Percentiles rank a stretch among this genome's conserved stretches.
Evolutionary conservation across 2,113 vertebrate species (phyloP).

Genomic region (Trachemys scripta): DNA sequence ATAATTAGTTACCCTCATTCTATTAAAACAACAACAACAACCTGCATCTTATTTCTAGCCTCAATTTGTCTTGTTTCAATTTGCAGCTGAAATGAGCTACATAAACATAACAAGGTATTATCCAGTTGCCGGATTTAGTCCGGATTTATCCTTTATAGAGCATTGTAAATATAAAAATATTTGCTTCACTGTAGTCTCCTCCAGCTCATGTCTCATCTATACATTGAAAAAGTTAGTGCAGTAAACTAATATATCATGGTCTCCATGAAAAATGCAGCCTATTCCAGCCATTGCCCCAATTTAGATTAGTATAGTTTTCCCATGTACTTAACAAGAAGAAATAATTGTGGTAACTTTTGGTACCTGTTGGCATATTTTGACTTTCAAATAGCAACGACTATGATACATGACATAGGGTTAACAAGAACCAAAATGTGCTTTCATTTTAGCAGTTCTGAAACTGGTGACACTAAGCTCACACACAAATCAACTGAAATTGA

Average conservation of each 20-base stretch:
- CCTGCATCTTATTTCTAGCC: too few species aligned
- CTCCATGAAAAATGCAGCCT: background rate
- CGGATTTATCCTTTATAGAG: too few species aligned
- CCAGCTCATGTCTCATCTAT: background rate
- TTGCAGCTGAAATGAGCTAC: too few species aligned
- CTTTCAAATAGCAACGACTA: background rate
- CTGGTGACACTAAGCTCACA: background rate
- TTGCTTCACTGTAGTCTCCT: background rate
- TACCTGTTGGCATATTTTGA: background rate
- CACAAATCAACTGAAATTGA: background rate
- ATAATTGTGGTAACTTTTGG: background rate
- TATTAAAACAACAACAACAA: too few species aligned
- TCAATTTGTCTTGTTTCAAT: too few species aligned
- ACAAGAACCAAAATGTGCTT: background rate
- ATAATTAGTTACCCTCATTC: background rate
- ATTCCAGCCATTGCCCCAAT: background rate
- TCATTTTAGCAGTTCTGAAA: background rate
- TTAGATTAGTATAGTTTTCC: background rate
- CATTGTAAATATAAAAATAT: background rate
- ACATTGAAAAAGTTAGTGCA: background rate
- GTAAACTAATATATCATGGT: background rate
- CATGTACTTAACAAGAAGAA: background rate
- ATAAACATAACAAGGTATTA: too few species aligned
- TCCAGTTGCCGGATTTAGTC: too few species aligned
- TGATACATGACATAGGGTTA: background rate